Evolutionary conservation across 92 coral and sea anemone species (phyloP), one percentile per base, ranked within the genome.

Genomic region (Palythoa caribaeorum): DNA sequence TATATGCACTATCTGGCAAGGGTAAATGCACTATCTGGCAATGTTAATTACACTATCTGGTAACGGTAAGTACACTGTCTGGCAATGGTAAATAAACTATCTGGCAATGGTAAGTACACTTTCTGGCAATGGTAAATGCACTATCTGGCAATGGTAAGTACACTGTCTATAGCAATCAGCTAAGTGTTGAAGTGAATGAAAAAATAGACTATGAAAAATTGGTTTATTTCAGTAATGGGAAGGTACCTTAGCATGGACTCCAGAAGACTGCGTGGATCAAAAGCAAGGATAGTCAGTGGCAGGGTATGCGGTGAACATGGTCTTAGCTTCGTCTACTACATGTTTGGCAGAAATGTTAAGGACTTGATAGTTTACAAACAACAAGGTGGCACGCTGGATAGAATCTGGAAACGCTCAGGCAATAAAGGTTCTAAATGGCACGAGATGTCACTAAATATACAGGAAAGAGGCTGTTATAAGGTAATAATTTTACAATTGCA

Each of bases 311-410:
- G 94, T 9, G 93, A 89, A 11, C 87, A 78, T 55, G 95, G 99
- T 69, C 91, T 97, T 92, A 91, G 90, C 8, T 95, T 97, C 71
- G 92, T 84, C 59, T 95, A 94, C 75, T 96, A 97, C 77, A 97
- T 97, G 99, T 90, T 84, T 52, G 99, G 99, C 35, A 80, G 65
- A 28, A 83, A 90, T 36, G 63, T 95, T 5, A 95, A 93, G 14
- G 89, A 91, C 52, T 78, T 97, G 70, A 88, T 89, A 70, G 86
- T 97, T 62, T 92, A 83, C 73, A 70, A 92, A 70, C 71, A 86
- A 2, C 88, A 91, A 39, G 77, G 87, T 3, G 85, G 87, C 2
- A 77, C 62, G 35, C 74, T 87, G 55, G 87, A 75, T 62, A 52
- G 65, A 5, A n/a, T 97, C 1, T 95, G 98, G 98, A 88, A 86